Evolutionary conservation across 1,140 invertebrate genomes (phyloP), one percentile per base, ranked within the genome.

Genomic region (Archivesica marissinica): DNA sequence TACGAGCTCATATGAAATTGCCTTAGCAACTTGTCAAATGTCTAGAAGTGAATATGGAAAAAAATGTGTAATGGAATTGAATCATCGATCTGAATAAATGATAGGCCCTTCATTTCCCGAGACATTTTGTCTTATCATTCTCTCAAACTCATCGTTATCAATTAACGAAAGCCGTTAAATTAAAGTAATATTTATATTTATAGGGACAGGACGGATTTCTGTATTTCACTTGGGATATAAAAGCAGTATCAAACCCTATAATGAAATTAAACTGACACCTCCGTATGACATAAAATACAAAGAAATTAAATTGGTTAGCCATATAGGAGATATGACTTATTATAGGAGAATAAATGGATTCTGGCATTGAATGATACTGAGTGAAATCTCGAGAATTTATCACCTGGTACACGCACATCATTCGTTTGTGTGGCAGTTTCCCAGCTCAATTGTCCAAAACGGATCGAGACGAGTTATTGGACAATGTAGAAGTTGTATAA

Each of bases 131-230:
- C 44, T 28, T 47, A 70, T 81, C 44, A 70, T 52, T 15, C 2
- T 70, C 64, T 33, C 11, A 3, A 52, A 47, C 39, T 33, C 47
- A 41, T 81, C 47, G 11, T 64, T 68, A 70, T 52, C 41, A 81
- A 81, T 81, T 81, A 81, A 70, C 61, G 20, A 33, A 68, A 81
- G 2, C 78, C 64, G 78, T 70, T 70, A 81, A 81, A 81, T 81
- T 81, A 81, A 81, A 81, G 52, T 81, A 39, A 70, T 61, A 81
- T 81, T 81, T 81, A 81, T 81, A 81, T 81, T 81, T 81, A 81
- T 81, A 81, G 44, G 56, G 78, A 81, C 78, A 81, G 20, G 38
- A 54, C 1, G 59, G 52, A 39, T 41, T 50, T 15, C n/a, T 54
- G 38, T 52, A 52, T 61, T 70, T 70, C 78, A 64, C 59, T 38